These are phyloP conservation scores for Ptychoptera albimana DNA, from an alignment of 2,888 invertebrate species.

Conservation along the genomic window DNA sequence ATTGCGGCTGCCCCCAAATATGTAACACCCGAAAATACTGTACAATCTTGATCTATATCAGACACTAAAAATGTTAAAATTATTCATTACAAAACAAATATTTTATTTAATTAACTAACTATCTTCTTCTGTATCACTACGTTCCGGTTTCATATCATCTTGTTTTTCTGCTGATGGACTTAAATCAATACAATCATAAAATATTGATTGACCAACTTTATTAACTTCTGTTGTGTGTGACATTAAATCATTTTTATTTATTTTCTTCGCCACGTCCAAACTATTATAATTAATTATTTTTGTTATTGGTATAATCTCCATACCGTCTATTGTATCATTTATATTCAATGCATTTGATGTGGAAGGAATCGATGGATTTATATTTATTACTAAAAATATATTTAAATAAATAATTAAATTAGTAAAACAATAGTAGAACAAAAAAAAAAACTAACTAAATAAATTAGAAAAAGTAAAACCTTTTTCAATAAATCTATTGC, in stretches of 20 bases:
- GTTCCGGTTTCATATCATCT: slow-evolving; percentile 60
- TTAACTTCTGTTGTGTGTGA: slow-evolving; percentile 17
- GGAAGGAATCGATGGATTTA: too few species aligned
- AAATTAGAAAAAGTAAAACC: too few species aligned
- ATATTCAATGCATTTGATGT: too few species aligned
- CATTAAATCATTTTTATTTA: not conserved
- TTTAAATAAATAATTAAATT: too few species aligned
- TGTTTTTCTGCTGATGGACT: slow-evolving; percentile 45
- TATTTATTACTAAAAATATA: too few species aligned
- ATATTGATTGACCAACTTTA: slow-evolving; percentile 29
- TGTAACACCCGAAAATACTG: slow-evolving; percentile 82
- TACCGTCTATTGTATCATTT: too few species aligned
- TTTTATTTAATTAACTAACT: slow-evolving; percentile 28
- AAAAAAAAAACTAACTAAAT: too few species aligned
- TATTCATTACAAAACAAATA: slow-evolving; percentile 5
- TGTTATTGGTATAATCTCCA: too few species aligned
- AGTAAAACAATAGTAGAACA: too few species aligned
- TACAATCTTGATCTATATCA: slow-evolving; percentile 76
- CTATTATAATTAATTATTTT: too few species aligned
- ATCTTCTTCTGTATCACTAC: slow-evolving; percentile 55
- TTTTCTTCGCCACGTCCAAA: not conserved
- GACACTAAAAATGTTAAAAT: slow-evolving; percentile 38
- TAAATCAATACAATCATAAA: slow-evolving; percentile 29
- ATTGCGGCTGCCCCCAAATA: slow-evolving; percentile 87
- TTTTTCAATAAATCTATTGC: too few species aligned